A percentile compares a stretch with the other conserved stretches of the same genome.
Evolutionary conservation across 2,797 vertebrate species (phyloP).

Genomic region (Tangara arthus): DNA sequence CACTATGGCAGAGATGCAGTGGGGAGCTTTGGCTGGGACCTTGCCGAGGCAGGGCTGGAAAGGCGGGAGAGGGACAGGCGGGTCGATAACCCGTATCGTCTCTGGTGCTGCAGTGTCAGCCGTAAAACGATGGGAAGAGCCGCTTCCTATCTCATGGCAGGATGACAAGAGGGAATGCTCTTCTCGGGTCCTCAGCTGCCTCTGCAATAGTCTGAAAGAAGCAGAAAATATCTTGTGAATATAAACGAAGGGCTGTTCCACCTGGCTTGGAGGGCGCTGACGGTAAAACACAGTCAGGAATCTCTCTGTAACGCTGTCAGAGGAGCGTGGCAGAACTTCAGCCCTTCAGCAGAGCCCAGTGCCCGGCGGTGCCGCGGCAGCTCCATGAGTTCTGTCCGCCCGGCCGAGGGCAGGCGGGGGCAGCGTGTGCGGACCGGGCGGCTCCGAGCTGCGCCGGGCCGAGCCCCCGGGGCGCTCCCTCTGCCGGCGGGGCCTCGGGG

Average conservation of each 20-base stretch:
- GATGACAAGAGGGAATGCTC: not conserved
- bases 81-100: rapidly evolving
- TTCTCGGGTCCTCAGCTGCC: not conserved
- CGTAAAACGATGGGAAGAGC: not conserved
- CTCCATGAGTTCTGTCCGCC: not conserved
- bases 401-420: not conserved
- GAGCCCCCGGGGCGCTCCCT: not conserved
- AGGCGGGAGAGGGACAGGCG: rapidly evolving
- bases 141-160: not conserved
- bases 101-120: not conserved
- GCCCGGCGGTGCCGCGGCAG: not conserved
- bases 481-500: not conserved
- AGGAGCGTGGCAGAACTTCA: not conserved
- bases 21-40: not conserved
- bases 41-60: not conserved
- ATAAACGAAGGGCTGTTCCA: not conserved
- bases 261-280: not conserved
- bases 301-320: not conserved
- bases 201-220: not conserved
- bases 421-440: not conserved
- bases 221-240: not conserved
- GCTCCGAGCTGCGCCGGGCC: not conserved
- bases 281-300: not conserved
- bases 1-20: not conserved
- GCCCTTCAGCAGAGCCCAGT: not conserved